Evolutionary conservation across 2,888 invertebrate genomes (phyloP), one percentile per base, ranked within the genome.

Genomic region (Drosophila histrio): DNA sequence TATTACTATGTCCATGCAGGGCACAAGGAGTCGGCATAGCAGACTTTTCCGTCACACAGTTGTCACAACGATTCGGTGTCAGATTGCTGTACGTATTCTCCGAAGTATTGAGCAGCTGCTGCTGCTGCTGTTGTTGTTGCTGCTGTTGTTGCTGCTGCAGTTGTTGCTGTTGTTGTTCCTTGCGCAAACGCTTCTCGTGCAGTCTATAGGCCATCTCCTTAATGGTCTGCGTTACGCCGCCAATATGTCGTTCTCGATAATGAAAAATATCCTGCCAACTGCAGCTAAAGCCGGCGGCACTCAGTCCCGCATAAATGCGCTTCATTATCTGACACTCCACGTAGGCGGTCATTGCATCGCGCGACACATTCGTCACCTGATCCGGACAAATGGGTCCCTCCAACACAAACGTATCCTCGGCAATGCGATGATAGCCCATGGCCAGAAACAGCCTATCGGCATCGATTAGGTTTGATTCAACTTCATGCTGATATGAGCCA

Each of bases 291-390:
- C 91, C 90, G 58, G 93, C 91, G 52, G 95, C 94, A 17, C 95
- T 93, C 34, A 94, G 93, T 88, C 96, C 96, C 94, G 95, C 95
- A 77, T 96, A 95, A 66, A 94, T 93, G 63, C 90, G 85, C 63
- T 95, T 95, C 92, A 97, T 93, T 87, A 97, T 95, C 94, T 97
- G 95, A 88, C 97, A 97, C 92, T 97, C 97, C 41, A 96, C 96
- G 91, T 95, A 95, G 17, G 97, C 97, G 24, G 96, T 94, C 79
- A 97, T 94, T 13, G 97, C 96, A 91, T 97, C 97, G 54, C 96
- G 93, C 0, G 96, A 96, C 2, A 97, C 95, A 65, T 94, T 94
- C 15, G 95, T 94, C 2, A 96, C 95, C 91, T 94, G 94, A 91
- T 97, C 97, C 0, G 96, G 96, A 89, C 97, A 97, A 61, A 96